Conservation (phyloP, 2,113 vertebrate genomes). For the Planiliza haematocheilus region DNA sequence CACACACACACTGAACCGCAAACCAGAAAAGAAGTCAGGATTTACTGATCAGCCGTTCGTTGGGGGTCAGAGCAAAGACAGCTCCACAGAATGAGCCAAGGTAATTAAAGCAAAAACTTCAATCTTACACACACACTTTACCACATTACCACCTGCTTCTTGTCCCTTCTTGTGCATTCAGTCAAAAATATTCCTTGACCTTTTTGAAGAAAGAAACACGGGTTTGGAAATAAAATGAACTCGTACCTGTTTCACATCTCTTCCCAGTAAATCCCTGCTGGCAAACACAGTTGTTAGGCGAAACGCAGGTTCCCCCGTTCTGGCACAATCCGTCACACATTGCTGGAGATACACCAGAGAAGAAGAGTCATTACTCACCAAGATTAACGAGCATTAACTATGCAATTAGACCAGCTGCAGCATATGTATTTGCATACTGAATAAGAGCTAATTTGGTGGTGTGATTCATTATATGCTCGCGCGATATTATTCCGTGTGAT, state of each 20-base stretch:
- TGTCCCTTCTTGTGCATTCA: conserved; percentile 1
- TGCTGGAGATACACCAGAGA: conserved; percentile 83
- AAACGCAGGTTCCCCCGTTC: conserved; percentile 94
- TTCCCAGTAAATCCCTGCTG: conserved; percentile 95
- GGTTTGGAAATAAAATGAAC: conserved; percentile 2
- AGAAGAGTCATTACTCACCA: conserved; percentile 67
- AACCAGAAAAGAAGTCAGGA: conserved; percentile 14
- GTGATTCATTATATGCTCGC: conserved; percentile 74
- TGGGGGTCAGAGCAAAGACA: conserved; percentile 16
- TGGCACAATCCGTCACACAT: conserved; percentile 95
- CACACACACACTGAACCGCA: conserved; percentile 13
- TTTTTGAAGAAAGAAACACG: conserved; percentile 25
- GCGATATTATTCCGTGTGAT: conserved; percentile 66
- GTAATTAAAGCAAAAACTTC: conserved; percentile 22
- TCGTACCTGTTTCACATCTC: conserved; percentile 95
- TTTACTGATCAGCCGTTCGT: conserved; percentile 55
- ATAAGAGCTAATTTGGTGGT: conserved; percentile 76
- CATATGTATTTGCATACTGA: conserved; percentile 77
- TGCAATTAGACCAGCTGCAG: conserved; percentile 74
- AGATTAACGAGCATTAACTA: conserved; percentile 77
- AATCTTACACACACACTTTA: background rate
- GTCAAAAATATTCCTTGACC: conserved; percentile 15
- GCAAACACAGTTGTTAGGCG: conserved; percentile 94
- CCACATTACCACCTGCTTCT: background rate
- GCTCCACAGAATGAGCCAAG: conserved; percentile 14